These are phyloP conservation scores for Umimayanthus kanabou DNA, from an alignment of 92 coral and sea anemone species.

Conservation along the genomic window DNA sequence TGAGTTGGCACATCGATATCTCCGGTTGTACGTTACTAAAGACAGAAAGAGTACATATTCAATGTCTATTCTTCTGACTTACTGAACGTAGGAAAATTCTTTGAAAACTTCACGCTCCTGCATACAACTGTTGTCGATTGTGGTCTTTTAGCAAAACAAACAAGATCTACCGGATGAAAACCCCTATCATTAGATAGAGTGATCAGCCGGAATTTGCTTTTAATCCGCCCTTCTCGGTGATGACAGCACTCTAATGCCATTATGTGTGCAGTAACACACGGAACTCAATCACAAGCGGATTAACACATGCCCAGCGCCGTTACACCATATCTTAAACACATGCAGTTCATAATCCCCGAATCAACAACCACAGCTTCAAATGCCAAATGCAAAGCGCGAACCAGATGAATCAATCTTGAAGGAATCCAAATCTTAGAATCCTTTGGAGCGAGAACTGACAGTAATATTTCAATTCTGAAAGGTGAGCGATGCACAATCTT, in stretches of 20 bases:
- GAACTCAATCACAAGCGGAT: not conserved
- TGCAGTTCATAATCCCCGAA: too few relatives aligned
- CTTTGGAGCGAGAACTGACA: not conserved
- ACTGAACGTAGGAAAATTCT: too few relatives aligned
- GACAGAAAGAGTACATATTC: not conserved
- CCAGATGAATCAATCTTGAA: not conserved
- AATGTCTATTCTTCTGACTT: too few relatives aligned
- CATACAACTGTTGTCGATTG: not conserved
- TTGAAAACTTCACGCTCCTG: not conserved
- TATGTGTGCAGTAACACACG: not conserved
- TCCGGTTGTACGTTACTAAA: not conserved
- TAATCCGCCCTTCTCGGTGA: not conserved
- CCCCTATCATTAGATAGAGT: not conserved
- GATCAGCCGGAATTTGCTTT: not conserved
- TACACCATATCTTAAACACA: not conserved
- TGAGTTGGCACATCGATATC: not conserved
- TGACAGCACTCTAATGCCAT: not conserved
- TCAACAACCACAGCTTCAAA: not conserved
- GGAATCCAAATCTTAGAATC: not conserved
- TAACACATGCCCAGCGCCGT: not conserved
- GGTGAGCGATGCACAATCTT: not conserved
- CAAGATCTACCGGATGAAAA: not conserved
- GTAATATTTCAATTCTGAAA: too few relatives aligned
- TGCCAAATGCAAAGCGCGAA: not conserved
- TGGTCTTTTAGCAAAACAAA: not conserved